These are phyloP conservation scores for Bombus pascuorum DNA, from an alignment of 1,140 invertebrate genomes.

Conservation along the genomic window DNA sequence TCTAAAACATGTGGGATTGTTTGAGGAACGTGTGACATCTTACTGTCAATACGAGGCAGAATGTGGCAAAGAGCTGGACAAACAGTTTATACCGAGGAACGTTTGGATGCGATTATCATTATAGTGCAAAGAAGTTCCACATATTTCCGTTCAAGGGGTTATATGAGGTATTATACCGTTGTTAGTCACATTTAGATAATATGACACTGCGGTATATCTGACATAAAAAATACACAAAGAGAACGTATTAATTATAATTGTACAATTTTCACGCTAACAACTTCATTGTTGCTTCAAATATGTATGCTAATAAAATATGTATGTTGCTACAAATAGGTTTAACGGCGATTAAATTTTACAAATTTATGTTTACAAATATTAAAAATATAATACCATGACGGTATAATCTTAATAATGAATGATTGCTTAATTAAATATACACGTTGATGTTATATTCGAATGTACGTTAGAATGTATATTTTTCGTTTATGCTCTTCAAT, in stretches of 20 bases:
- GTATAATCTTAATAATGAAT: neutral
- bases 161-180: constrained; percentile 63
- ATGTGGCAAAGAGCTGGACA: constrained; percentile 68
- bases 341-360: neutral
- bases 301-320: neutral
- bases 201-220: neutral
- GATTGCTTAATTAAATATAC: neutral
- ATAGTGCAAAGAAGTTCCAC: constrained; percentile 67
- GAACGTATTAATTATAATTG: neutral
- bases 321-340: too few species aligned
- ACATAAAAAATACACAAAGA: constrained; percentile 1
- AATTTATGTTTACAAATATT: neutral
- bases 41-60: constrained; percentile 65
- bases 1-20: constrained; percentile 68
- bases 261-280: neutral
- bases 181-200: constrained; percentile 59
- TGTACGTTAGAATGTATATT: neutral
- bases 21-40: constrained; percentile 73
- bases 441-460: neutral
- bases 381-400: neutral
- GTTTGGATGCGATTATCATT: constrained; percentile 73
- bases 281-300: neutral
- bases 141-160: constrained; percentile 64
- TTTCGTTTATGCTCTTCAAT: neutral
- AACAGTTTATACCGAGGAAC: constrained; percentile 72